These are phyloP conservation scores for Lepidocyrtoides sp. DNA, from an alignment of 2,888 invertebrate species.

Conservation along the genomic window DNA sequence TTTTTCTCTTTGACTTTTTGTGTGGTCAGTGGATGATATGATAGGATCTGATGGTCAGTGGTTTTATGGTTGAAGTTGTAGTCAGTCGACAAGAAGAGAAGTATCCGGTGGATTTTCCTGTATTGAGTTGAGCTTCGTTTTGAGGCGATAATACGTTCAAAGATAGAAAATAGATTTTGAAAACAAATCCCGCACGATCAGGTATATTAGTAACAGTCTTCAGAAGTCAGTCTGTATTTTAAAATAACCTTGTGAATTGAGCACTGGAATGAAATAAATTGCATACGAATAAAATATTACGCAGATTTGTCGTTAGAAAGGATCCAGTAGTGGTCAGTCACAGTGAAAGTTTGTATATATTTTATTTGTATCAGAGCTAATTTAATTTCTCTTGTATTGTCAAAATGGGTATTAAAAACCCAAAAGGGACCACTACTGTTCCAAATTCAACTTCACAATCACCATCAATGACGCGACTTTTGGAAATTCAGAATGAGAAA, in stretches of 20 bases:
- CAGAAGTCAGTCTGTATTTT: no score
- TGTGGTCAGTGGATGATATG: conserved; percentile 11
- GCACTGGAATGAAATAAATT: no score
- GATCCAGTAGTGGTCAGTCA: background rate
- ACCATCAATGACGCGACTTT: conserved; percentile 64
- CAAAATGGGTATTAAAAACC: background rate
- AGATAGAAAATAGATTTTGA: background rate
- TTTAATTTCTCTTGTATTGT: no score
- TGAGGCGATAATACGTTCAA: background rate
- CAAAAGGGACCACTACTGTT: conserved; percentile 58
- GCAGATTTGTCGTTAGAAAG: background rate
- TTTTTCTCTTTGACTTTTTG: background rate
- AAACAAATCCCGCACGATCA: no score
- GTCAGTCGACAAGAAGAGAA: background rate
- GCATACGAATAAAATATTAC: no score
- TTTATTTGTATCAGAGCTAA: no score
- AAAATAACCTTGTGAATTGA: no score
- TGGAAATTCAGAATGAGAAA: conserved; percentile 68
- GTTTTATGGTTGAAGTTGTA: conserved; percentile 23
- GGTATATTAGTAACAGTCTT: no score
- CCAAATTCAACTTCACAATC: conserved; percentile 30
- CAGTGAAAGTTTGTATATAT: background rate
- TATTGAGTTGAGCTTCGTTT: background rate
- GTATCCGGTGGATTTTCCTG: conserved; percentile 2
- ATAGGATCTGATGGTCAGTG: conserved; percentile 46